Evolutionary conservation across 2,113 vertebrate species (phyloP).

Genomic region (Orthonyx spaldingii): DNA sequence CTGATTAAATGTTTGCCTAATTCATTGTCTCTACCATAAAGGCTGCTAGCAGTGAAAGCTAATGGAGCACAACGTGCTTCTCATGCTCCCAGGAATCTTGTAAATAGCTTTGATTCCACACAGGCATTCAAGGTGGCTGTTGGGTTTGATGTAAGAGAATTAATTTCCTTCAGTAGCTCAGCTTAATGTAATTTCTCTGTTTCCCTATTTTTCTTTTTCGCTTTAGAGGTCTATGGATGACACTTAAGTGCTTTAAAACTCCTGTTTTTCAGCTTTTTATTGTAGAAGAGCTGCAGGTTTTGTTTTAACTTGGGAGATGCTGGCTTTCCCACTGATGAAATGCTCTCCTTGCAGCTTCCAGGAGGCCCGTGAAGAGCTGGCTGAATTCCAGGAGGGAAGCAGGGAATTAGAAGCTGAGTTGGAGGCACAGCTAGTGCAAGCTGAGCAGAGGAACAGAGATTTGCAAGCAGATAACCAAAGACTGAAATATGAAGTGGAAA

Average conservation of each 20-base stretch:
- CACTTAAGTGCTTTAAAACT: not conserved
- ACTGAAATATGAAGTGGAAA: slow-evolving; percentile 87
- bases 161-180: not conserved
- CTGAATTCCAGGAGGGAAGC: slow-evolving; percentile 97
- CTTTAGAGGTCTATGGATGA: not conserved
- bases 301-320: not conserved
- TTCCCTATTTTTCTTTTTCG: not conserved
- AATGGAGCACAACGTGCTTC: not conserved
- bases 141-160: not conserved
- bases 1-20: not conserved
- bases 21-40: not conserved
- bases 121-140: not conserved
- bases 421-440: slow-evolving; percentile 92
- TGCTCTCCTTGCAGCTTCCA: slow-evolving; percentile 78
- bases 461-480: slow-evolving; percentile 94
- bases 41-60: not conserved
- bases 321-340: not conserved
- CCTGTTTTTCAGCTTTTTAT: not conserved
- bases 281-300: not conserved
- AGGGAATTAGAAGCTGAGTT: slow-evolving; percentile 95
- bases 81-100: not conserved
- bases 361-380: slow-evolving; percentile 94
- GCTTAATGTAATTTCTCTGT: not conserved
- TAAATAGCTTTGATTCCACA: not conserved
- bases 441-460: slow-evolving; percentile 92